Evolutionary conservation across 2,113 vertebrate genomes (phyloP).

Genomic region (Leptodactylus fuscus): DNA sequence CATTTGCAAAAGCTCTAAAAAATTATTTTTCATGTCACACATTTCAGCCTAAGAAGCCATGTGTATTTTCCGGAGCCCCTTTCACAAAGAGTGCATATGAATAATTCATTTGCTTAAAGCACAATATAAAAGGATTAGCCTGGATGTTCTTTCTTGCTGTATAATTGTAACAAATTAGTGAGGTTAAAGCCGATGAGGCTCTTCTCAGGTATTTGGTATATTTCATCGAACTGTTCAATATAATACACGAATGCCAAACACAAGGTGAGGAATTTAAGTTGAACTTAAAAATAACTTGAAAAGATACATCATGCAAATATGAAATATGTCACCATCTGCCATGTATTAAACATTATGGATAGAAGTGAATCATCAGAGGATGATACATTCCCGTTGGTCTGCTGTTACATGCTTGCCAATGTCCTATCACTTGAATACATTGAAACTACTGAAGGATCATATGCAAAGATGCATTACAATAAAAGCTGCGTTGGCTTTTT

Average conservation of each 20-base stretch:
- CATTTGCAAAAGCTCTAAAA: conserved; percentile 40
- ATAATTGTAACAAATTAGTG: conserved; percentile 54
- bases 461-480: not conserved
- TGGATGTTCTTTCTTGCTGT: conserved; percentile 49
- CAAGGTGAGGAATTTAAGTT: not conserved
- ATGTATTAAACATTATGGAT: not conserved
- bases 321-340: not conserved
- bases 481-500: too few relatives aligned
- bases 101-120: conserved; percentile 50
- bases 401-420: not conserved
- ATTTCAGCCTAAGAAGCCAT: conserved; percentile 38
- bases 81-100: conserved; percentile 45
- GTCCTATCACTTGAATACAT: too few relatives aligned
- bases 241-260: conserved; percentile 8
- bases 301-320: conserved; percentile 13
- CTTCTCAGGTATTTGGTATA: conserved; percentile 24
- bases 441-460: not conserved
- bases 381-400: not conserved
- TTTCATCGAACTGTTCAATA: conserved; percentile 20
- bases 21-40: conserved; percentile 45
- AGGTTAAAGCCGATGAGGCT: conserved; percentile 43
- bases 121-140: conserved; percentile 51
- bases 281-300: not conserved
- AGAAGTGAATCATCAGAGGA: not conserved
- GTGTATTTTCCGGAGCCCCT: conserved; percentile 29